A percentile compares a stretch with the other conserved stretches of the same genome.
phyloP scores from a whole-genome alignment of 1,140 invertebrate species.

The Pachyrhynchus sulphureomaculatus region DNA sequence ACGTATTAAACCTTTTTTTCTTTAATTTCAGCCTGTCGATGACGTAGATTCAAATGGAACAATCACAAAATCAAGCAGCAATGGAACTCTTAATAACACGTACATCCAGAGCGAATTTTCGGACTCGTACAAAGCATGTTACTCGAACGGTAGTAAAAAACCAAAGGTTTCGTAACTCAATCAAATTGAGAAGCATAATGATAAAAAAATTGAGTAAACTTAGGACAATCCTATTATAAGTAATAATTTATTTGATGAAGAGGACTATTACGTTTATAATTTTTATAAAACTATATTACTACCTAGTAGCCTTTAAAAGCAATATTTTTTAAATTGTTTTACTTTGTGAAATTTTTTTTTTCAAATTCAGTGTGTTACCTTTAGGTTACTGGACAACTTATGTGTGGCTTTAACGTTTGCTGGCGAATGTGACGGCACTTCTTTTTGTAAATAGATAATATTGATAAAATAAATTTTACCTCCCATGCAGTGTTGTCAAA shows the following conservation, averaged over 20 bases:
- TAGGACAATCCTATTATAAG: constrained; percentile 12
- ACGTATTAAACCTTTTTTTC: too few species aligned
- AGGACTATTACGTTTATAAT: too few species aligned
- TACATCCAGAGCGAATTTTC: constrained; percentile 62
- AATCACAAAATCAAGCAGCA: constrained; percentile 34
- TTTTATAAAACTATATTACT: not conserved
- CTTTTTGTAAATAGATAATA: too few species aligned
- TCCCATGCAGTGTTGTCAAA: not conserved
- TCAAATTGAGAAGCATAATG: constrained; percentile 52
- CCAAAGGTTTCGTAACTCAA: constrained; percentile 64
- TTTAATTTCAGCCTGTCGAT: constrained; percentile 55
- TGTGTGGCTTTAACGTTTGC: not conserved
- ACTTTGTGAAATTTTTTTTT: not conserved
- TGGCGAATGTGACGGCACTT: too few species aligned
- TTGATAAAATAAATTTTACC: constrained; percentile 18
- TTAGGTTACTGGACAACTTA: not conserved
- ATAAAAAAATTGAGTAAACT: constrained; percentile 38
- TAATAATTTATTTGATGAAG: constrained; percentile 22
- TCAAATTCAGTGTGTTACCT: not conserved
- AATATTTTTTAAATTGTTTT: constrained; percentile 7
- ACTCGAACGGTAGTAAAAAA: constrained; percentile 64
- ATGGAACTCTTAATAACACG: constrained; percentile 49
- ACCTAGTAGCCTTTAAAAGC: not conserved
- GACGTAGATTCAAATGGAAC: constrained; percentile 52
- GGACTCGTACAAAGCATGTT: constrained; percentile 63